Evolutionary conservation across 2,797 vertebrate genomes (phyloP).

Genomic region (Oreochromis mossambicus): DNA sequence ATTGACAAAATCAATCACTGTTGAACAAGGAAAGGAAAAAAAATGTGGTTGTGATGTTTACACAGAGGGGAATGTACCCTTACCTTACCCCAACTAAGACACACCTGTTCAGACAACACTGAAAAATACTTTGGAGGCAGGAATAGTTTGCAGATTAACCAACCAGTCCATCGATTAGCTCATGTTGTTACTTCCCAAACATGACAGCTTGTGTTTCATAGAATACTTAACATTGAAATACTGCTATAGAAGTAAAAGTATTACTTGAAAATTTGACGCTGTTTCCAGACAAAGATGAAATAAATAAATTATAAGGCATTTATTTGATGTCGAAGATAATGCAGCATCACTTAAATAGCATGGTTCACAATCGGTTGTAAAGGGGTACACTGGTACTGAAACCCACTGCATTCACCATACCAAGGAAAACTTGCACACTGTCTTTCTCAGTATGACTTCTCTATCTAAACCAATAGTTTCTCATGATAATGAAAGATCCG

Average conservation of each 20-base stretch:
- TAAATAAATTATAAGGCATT: background rate
- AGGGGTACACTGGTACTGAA: background rate
- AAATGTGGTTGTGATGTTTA: background rate
- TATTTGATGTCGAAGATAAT: background rate
- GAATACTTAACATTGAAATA: background rate
- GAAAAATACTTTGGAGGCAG: background rate
- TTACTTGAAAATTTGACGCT: background rate
- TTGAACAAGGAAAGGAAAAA: background rate
- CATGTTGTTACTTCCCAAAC: background rate
- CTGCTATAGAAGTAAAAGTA: background rate
- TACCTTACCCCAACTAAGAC: background rate
- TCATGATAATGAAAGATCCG: background rate
- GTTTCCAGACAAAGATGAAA: background rate
- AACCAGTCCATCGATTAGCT: background rate
- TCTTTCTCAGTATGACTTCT: background rate
- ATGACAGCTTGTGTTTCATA: background rate
- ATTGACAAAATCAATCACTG: background rate
- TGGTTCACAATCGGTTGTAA: background rate
- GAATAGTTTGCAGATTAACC: conserved; percentile 14
- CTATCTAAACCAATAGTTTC: background rate
- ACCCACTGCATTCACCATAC: background rate
- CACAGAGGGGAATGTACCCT: background rate
- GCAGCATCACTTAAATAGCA: background rate
- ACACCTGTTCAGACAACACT: background rate
- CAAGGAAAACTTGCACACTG: background rate